Evolutionary conservation across 1,140 invertebrate genomes (phyloP), one percentile per base, ranked within the genome.

Genomic region (Drosophila rhopaloa): DNA sequence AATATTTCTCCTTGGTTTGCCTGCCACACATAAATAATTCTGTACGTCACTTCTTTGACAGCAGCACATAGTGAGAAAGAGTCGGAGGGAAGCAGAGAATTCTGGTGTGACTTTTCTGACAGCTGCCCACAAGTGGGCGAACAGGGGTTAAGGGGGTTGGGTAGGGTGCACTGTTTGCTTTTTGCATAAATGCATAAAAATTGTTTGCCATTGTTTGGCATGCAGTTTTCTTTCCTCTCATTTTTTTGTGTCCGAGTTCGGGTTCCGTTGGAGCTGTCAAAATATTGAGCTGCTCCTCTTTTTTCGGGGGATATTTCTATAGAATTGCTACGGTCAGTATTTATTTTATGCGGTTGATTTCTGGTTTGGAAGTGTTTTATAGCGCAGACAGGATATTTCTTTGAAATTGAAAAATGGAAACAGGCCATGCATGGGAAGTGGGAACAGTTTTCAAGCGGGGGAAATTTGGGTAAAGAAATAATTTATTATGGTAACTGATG

Each of bases 171-270:
- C 24, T 53, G 70, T 63, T 75, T 73, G 55, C 60, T 76, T 89
- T 86, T 86, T 88, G 83, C 83, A 88, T 88, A 88, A 88, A 88
- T 88, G 84, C 83, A 88, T 88, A 84, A 89, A 89, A 88, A 88
- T 84, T 83, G 79, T 79, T 83, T 88, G 72, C 80, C 83, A 89
- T 88, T 88, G 83, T 88, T 89, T 89, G 80, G 16, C 65, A 57
- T 57, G 51, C 76, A 79, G 79, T 80, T 48, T 59, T 66, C 53
- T 60, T 56, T 50, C 19, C 32, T 10, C 13, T 56, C 55, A 19
- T 62, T 48, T 40, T 51, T 47, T 44, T 47, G 16, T 5, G 60
- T 67, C 46, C 46, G 41, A 66, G 75, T 60, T 53, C 29, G 51
- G 55, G 35, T 60, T 73, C 48, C 75, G 76, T 43, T 60, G 46